Evolutionary conservation across 2,113 vertebrate genomes (phyloP), one percentile per base, ranked within the genome.

Genomic region (Quiscalus mexicanus): DNA sequence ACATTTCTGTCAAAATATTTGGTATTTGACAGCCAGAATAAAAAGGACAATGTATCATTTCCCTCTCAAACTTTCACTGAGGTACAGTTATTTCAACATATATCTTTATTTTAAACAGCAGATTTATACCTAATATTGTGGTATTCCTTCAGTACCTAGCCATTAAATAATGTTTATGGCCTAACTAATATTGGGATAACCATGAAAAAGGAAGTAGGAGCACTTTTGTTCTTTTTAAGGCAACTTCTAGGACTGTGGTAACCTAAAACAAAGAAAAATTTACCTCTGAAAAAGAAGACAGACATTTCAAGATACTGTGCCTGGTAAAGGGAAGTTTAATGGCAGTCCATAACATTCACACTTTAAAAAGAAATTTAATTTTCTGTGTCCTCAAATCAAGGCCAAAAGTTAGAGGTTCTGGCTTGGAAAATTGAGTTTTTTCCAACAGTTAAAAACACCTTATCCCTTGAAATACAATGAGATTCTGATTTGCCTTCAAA

Each of bases 141-240:
- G 11, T 7, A 73, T 30, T 20, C 16, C 49, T 68, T 53, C 4
- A 33, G 6, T 22, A 8, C 7, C 19, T 70, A 79, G 12, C 7
- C 11, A 30, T 55, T 17, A 67, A 85, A 58, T 27, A 62, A 39
- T 42, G 11, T 25, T 53, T 68, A 19, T 73, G 15, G 13, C 8
- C 37, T n/a, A 28, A 39, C 5, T 58, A 28, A 60, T 37, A 12
- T 10, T 37, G 27, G 10, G 8, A 44, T 35, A 44, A 71, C 20
- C 20, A 62, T 0, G 2, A 20, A 21, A 58, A 81, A 58, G 23
- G n/a, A 41, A 11, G 10, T 25, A 42, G 12, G 30, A 47, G 16
- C 2, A 1, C 1, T 25, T 35, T 25, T 59, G 2, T 33, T 12
- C 0, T 23, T 37, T 68, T 67, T 21, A 56, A 69, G 12, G 28